Conservation (phyloP, 2,797 vertebrate species). For the Geotria australis region DNA sequence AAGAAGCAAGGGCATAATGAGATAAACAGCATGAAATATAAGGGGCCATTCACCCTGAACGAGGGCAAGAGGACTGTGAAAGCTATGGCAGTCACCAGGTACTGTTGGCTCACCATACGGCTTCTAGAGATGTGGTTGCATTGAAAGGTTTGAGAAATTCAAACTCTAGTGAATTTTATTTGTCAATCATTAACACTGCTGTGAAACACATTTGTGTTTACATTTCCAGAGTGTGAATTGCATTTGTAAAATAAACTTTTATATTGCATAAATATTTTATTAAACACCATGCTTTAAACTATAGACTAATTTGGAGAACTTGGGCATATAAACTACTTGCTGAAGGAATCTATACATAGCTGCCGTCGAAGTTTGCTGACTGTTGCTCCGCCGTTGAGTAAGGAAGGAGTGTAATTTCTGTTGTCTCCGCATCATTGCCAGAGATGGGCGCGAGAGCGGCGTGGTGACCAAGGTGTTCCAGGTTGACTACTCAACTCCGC, state of each 20-base stretch:
- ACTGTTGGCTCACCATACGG: background rate
- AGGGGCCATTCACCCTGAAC: slow-evolving; percentile 25
- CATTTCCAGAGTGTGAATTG: background rate
- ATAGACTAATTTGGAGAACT: too few species aligned
- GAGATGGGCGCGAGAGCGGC: slow-evolving; percentile 44
- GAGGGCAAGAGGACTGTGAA: slow-evolving; percentile 36
- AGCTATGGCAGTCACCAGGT: slow-evolving; percentile 44
- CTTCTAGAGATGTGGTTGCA: too few species aligned
- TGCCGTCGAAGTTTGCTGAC: too few species aligned
- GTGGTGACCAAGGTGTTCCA: slow-evolving; percentile 51
- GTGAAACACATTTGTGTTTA: background rate
- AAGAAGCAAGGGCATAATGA: slow-evolving; percentile 14
- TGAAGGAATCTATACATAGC: too few species aligned
- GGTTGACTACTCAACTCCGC: slow-evolving; percentile 16
- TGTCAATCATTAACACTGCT: too few species aligned
- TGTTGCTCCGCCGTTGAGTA: too few species aligned
- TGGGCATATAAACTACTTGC: too few species aligned
- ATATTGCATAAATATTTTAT: slow-evolving; percentile 2
- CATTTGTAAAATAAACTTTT: slow-evolving; percentile 1
- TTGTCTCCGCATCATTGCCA: slow-evolving; percentile 9
- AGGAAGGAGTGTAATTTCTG: too few species aligned
- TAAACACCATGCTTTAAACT: background rate
- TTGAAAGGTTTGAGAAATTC: too few species aligned
- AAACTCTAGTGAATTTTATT: too few species aligned
- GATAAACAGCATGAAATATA: slow-evolving; percentile 29